Base-by-base conservation (phyloP, 1,140 invertebrate species). In the Pseudomyrmex gracilis region DNA sequence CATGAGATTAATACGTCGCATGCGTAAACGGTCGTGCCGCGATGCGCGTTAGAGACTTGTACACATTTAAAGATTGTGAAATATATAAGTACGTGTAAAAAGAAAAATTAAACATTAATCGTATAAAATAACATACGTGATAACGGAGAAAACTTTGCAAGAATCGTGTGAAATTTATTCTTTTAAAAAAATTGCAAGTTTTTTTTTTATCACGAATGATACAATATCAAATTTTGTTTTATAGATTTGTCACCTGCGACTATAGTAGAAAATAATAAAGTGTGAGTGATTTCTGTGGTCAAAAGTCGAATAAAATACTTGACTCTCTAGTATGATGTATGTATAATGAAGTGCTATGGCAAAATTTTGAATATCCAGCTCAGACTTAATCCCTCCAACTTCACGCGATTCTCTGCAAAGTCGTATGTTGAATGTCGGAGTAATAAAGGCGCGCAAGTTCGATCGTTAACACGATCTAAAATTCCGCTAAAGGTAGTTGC, bases 401-500 rank as follows among this genome's bases (percentile, higher is more conserved):
- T 68, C 15, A 20, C 53, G 64, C 43, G 53, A 70, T 45, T 80
- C 53, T 57, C 76, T n/a, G 20, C 53, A 3, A 58, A 78, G 20
- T 80, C 55, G 76, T 47, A 71, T 20, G 76, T 60, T 57, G 66
- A 80, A 63, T 63, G 78, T 82, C 24, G 15, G 49, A 74, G 70
- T 73, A 74, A 82, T 61, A 64, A 82, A 74, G 78, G 78, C 67
- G 51, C 70, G 24, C 70, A 64, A 82, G 68, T 63, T 74, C 70
- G 78, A 82, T 73, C 78, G 78, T 82, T 82, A 73, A 74, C 78
- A 64, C 78, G 70, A 74, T 74, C 71, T 74, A 74, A 82, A 74
- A 74, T 82, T 74, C 57, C 17, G 47, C 49, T 63, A 34, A 9
- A 63, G 78, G 60, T 57, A 63, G 78, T 74, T 63, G 70, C 78